Percentiles rank a stretch among this genome's conserved stretches.
phyloP scores from a whole-genome alignment of 2,797 vertebrate genomes.

The Lagodon rhomboides region DNA sequence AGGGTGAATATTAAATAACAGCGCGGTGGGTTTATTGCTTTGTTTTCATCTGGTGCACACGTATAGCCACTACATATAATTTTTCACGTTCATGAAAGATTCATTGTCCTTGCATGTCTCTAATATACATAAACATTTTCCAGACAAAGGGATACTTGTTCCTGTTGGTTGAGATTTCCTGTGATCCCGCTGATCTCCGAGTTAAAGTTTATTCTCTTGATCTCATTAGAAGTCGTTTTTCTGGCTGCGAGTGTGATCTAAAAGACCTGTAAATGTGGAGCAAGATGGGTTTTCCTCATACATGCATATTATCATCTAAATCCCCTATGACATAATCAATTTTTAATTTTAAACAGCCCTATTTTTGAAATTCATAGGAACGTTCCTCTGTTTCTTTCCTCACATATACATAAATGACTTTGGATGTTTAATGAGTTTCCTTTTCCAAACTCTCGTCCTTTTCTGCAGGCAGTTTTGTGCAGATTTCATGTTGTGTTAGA shows the following conservation, averaged over 20 bases:
- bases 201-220: slow-evolving; percentile 53
- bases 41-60: slow-evolving; percentile 66
- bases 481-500: slow-evolving; percentile 52
- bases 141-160: slow-evolving; percentile 58
- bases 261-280: slow-evolving; percentile 58
- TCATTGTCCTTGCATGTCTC: slow-evolving; percentile 58
- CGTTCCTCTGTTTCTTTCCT: slow-evolving; percentile 35
- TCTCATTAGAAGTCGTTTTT: slow-evolving; percentile 63
- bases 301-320: slow-evolving; percentile 62
- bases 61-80: slow-evolving; percentile 44
- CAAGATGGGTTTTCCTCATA: slow-evolving; percentile 35
- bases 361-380: slow-evolving; percentile 53
- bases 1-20: slow-evolving; percentile 75
- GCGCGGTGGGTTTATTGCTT: slow-evolving; percentile 66
- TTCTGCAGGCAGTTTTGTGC: slow-evolving; percentile 60
- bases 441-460: slow-evolving; percentile 48
- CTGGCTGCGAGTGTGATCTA: slow-evolving; percentile 32
- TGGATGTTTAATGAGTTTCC: slow-evolving; percentile 68
- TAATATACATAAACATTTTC: slow-evolving; percentile 68
- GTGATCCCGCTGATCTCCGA: slow-evolving; percentile 51
- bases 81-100: slow-evolving; percentile 74
- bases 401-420: slow-evolving; percentile 35
- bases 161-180: slow-evolving; percentile 6
- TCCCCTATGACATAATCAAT: slow-evolving; percentile 62
- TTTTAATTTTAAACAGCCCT: slow-evolving; percentile 68